Percentiles rank a stretch among this genome's conserved stretches.
Conservation (phyloP, 2,113 vertebrate species). For the Pterophyllum scalare region DNA sequence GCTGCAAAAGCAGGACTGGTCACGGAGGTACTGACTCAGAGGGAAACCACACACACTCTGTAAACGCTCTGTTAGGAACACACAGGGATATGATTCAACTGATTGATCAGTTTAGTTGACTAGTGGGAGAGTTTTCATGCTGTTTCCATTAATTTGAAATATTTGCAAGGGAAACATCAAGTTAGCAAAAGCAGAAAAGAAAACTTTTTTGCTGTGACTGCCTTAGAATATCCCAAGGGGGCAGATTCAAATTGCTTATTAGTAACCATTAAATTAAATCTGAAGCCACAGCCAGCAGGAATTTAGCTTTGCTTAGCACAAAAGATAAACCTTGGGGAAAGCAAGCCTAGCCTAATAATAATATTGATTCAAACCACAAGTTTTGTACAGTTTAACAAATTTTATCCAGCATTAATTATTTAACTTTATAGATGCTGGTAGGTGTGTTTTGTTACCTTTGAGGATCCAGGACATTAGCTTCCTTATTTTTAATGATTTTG, state of each 20-base stretch:
- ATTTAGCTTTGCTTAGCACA: conserved; percentile 5
- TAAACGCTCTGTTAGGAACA: conserved; percentile 80
- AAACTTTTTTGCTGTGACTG: background rate
- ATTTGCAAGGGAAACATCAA: background rate
- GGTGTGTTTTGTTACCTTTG: background rate
- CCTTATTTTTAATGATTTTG: background rate
- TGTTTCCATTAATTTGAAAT: conserved; percentile 23
- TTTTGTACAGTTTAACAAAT: conserved; percentile 4
- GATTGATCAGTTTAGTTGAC: background rate
- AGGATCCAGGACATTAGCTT: accelerated
- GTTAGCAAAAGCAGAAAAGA: background rate
- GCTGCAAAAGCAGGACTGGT: conserved; percentile 88
- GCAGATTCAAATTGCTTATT: background rate
- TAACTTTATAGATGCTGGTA: background rate
- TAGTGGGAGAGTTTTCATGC: background rate
- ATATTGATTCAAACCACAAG: background rate
- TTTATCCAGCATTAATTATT: background rate
- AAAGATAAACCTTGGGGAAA: background rate
- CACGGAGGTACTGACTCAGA: conserved; percentile 90
- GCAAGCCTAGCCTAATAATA: background rate
- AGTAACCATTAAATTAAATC: background rate
- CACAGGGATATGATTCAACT: conserved; percentile 22
- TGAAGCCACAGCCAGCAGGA: background rate
- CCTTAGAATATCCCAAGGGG: background rate
- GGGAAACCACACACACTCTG: conserved; percentile 88